Evolutionary conservation across 1,140 invertebrate species (phyloP), one percentile per base, ranked within the genome.

Genomic region (Bemisia tabaci): DNA sequence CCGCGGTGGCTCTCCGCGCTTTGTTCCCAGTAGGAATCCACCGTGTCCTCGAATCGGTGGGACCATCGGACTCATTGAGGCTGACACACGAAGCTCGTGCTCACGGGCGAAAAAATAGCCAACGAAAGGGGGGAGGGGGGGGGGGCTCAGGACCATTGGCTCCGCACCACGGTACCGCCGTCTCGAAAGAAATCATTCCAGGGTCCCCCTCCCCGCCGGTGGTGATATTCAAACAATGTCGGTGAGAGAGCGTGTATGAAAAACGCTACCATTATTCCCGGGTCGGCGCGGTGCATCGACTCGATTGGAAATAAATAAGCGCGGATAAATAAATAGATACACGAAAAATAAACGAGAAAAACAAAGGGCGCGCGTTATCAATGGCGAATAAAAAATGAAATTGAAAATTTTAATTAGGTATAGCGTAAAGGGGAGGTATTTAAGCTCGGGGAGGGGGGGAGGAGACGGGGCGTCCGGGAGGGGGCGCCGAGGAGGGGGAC

Each of bases 401-500:
- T 48, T 48, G 33, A 48, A 48, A 48, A 48, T 48, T 48, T 48
- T 48, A 48, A 48, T 48, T 48, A 48, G 33, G 33, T 48, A 48
- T 48, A 48, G 5, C 5, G 33, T 48, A 48, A 48, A 48, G 33
- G 33, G 33, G 17, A 48, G 33, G 33, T 48, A 48, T 48, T 48
- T 48, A 48, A 48, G 22, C 9, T 2, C 12, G 62, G 2, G 62
- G 22, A 26, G 26, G 62, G 22, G 62, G 26, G 22, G 22, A 25
- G 26, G 22, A 26, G 62, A 25, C 2, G 26, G 62, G 26, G 26
- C 9, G 62, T 24, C 12, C 9, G 26, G 26, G 33, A 25, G 17
- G 23, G 24, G 33, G 61, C 22, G 60, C 26, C 21, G 61, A 59
- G 48, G 61, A 21, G 26, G 59, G 60, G 39, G 21, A 67, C 60